Evolutionary conservation across 2,888 invertebrate species (phyloP), one percentile per base, ranked within the genome.

Genomic region (Campoletis raptor): DNA sequence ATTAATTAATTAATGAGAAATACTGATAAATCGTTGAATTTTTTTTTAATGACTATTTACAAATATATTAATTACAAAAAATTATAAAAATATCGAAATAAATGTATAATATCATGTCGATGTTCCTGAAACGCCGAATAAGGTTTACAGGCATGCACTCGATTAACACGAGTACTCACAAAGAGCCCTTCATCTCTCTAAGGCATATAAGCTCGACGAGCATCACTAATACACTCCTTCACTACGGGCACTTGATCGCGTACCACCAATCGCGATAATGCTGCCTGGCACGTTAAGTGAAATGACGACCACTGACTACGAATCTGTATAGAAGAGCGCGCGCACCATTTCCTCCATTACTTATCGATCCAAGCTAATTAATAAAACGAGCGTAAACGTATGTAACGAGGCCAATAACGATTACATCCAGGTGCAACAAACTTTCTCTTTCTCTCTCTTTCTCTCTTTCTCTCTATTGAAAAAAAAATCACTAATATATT

Each of bases 321-420:
- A 54, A 40, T 24, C 9, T 67, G 21, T 77, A 61, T 76, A 76
- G 30, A 15, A 66, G n/a, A 76, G 36, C 61, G 61, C 76, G 57
- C 76, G 40, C 52, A 76, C 57, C 82, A 42, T 37, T 81, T 73
- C 78, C 84, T 74, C 73, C 61, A 84, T 69, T 76, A 69, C 40
- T 82, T 78, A 86, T 86, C 84, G 86, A 84, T 84, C 78, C 69
- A n/a, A 57, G 69, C 80, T 81, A 74, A 84, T 84, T 81, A 81
- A 86, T 86, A 81, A 84, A 84, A 79, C 42, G 30, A 54, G 77
- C 48, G 42, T 42, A 45, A 86, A 37, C 54, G 54, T 67, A 69
- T 57, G 67, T 67, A 81, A 66, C 37, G 40, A 73, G 48, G 81
- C 64, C 24, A 40, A 52, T 64, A 37, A 73, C 64, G 64, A 66